Base-by-base conservation (phyloP, 2,797 vertebrate species). In the Etheostoma perlongum region DNA sequence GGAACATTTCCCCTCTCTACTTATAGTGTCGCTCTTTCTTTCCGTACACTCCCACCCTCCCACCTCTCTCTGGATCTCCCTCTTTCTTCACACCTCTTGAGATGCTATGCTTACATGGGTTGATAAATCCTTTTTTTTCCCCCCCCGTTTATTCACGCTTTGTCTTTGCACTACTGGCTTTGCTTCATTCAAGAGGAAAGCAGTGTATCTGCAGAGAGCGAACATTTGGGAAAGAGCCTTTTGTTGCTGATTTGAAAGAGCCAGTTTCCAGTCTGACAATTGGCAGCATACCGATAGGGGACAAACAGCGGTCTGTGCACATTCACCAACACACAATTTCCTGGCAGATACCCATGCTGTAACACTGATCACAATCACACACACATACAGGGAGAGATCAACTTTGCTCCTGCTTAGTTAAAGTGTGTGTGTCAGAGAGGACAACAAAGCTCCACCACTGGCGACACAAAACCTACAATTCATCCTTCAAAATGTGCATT, bases 181-280 rank as follows among this genome's bases (percentile, higher is more conserved):
- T 83, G 86, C 86, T 79, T 85, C 84, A 87, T 93, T 93, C 83
- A 91, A 89, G 87, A 88, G 80, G 74, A 70, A 82, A 86, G 59
- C 79, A 61, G 83, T 77, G 86, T 88, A 78, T 91, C 74, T 83
- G 83, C 76, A 63, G 48, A 68, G 74, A 78, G 72, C 12, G 85
- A 88, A 85, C 78, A 82, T 87, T 91, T 90, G 71, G 88, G 80
- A 83, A 71, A 82, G 71, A 76, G 76, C 54, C 88, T 91, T 94
- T 94, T 95, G 93, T 94, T 90, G 84, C 78, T 27, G 53, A 33
- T 91, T 88, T 93, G 89, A 93, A 93, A 92, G 91, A 92, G 85
- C 88, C 90, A 85, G 89, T 89, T 90, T 86, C 85, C 81, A 87
- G 72, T 67, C 68, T 88, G 86, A 91, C 88, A 91, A 91, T 90